Base-by-base conservation (phyloP, 2,888 invertebrate species). In the Margaritifera margaritifera region DNA sequence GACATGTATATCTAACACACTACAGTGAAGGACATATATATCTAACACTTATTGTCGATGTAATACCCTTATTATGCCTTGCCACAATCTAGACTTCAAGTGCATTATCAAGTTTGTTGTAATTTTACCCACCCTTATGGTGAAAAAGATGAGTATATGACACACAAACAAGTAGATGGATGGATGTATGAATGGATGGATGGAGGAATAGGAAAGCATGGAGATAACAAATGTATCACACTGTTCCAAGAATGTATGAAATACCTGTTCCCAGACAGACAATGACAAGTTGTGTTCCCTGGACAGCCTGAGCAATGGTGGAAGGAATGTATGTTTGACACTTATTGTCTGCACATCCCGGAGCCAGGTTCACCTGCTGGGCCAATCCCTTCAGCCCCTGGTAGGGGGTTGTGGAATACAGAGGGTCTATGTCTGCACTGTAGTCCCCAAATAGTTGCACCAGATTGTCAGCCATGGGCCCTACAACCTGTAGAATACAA, bases 211-310 rank as follows among this genome's bases (percentile, higher is more conserved):
- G 57, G 57, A 56, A 56, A 20, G 20, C 20, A 18, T 56, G 24
- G 25, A 20, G 57, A 20, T 58, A 22, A 31, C 25, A 27, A 20
- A 58, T 24, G 20, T 20, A 4, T 56, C 22, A 22, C 24, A 18
- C 15, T 25, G 19, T n/a, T n/a, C n/a, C 11, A 42, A 15, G 11
- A 15, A 15, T 54, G 4, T 27, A 24, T 51, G 18, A 27, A 75
- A 31, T n/a, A 83, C 84, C 85, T 72, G 83, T 84, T 64, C 88
- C 88, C 1, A 88, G 75, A 68, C 84, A 84, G 57, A 87, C 79
- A 69, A 88, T 73, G 11, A 86, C 73, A 2, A 85, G 63, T 25
- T 87, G 79, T 19, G 81, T 69, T 11, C 73, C 78, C 4, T 24
- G 54, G 2, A 84, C 84, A 1, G 82, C 83, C 4, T 61, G 31